Percentiles rank a stretch among this genome's conserved stretches.
These are phyloP conservation scores for Yponomeuta plumbellus DNA, from an alignment of 2,888 invertebrate genomes.

Conservation along the genomic window DNA sequence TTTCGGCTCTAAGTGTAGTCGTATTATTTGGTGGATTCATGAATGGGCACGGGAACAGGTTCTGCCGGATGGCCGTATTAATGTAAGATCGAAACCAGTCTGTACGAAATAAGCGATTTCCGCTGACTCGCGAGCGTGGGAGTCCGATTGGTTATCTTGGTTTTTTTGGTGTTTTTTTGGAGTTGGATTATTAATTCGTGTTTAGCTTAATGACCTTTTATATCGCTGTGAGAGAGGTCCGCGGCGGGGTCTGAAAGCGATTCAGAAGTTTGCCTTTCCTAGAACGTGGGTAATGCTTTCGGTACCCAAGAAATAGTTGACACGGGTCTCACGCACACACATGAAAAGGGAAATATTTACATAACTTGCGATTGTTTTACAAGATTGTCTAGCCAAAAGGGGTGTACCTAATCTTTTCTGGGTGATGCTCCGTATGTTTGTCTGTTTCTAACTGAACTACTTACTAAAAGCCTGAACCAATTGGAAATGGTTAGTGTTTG, in stretches of 20 bases:
- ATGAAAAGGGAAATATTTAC: too few relatives aligned
- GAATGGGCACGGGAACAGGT: constrained; percentile 32
- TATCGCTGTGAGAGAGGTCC: constrained; percentile 17
- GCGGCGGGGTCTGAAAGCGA: background rate
- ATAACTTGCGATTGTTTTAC: too few relatives aligned
- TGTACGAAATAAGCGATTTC: constrained; percentile 41
- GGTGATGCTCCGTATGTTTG: too few relatives aligned
- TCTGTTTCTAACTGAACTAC: too few relatives aligned
- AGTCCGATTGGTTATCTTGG: constrained; percentile 29
- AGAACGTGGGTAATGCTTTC: too few relatives aligned
- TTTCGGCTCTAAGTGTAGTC: background rate
- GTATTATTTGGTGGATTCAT: constrained; percentile 4
- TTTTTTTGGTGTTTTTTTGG: constrained; percentile 22
- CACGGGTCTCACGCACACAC: too few relatives aligned
- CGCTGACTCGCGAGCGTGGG: constrained; percentile 48
- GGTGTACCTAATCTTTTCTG: too few relatives aligned
- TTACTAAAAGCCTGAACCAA: too few relatives aligned
- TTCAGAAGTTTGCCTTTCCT: too few relatives aligned
- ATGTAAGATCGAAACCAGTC: constrained; percentile 41
- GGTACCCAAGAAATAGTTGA: too few relatives aligned
- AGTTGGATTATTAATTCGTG: constrained; percentile 21
- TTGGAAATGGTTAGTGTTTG: too few relatives aligned
- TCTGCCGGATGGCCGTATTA: constrained; percentile 39
- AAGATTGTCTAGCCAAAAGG: too few relatives aligned
- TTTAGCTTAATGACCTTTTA: constrained; percentile 21